These are phyloP conservation scores for Pseudachorutes palmiensis DNA, from an alignment of 1,140 invertebrate genomes.

Conservation along the genomic window DNA sequence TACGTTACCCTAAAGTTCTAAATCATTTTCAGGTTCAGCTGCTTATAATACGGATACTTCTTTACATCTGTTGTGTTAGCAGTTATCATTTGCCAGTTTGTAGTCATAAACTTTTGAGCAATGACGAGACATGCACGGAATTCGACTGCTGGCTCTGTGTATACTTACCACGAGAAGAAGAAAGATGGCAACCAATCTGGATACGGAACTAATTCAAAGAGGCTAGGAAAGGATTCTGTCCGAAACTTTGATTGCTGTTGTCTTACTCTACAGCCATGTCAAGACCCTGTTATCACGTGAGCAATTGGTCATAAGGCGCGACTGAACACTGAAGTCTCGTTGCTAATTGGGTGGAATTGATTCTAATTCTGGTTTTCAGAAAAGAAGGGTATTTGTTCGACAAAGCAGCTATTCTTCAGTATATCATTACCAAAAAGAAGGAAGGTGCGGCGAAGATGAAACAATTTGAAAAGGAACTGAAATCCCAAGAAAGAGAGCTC, in stretches of 20 bases:
- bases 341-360: too few relatives aligned
- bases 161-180: constrained; percentile 96
- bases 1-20: too few relatives aligned
- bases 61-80: too few relatives aligned
- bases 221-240: constrained; percentile 92
- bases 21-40: too few relatives aligned
- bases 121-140: constrained; percentile 96
- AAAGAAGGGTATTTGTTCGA: constrained; percentile 93
- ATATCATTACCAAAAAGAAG: constrained; percentile 89
- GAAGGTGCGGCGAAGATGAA: constrained; percentile 84
- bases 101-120: too few relatives aligned
- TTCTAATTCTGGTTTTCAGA: constrained; percentile 49
- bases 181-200: constrained; percentile 90
- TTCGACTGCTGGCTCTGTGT: constrained; percentile 94
- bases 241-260: constrained; percentile 98
- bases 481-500: constrained; percentile 54
- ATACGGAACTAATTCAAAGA: constrained; percentile 69
- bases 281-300: constrained; percentile 77
- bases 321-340: background rate
- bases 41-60: too few relatives aligned
- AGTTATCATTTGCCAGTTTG: too few relatives aligned
- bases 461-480: constrained; percentile 83
- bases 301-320: constrained; percentile 30
- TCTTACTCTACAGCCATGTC: constrained; percentile 89
- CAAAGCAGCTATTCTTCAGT: constrained; percentile 93